Evolutionary conservation across 2,888 invertebrate genomes (phyloP), one percentile per base, ranked within the genome.

Genomic region (Conistra vaccinii): DNA sequence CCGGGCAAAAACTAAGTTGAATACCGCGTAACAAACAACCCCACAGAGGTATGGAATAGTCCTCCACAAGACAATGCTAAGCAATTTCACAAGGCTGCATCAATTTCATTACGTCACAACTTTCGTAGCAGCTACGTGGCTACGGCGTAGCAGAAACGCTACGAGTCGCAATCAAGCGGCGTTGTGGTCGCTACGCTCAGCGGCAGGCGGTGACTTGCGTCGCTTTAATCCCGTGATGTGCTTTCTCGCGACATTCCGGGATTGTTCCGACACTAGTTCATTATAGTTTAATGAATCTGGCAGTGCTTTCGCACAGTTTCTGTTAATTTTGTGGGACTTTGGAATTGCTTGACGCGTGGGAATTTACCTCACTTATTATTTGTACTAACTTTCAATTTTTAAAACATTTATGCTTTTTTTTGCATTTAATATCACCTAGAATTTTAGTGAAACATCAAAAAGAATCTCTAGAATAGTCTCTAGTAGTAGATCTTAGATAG

Each of bases 151-250:
- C 82, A 65, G 29, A 55, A 48, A 42, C 57, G 55, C 80, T 79
- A 73, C 80, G 80, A 80, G 55, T 86, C 53, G 60, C 84, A 86
- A 86, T 76, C 76, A 86, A 78, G 65, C 66, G 60, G 60, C 61
- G 76, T 77, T 87, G 88, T 76, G 85, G 88, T 87, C 70, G 63
- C 60, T 23, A 39, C 74, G 65, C 85, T 85, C 85, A 82, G 42
- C 66, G 69, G 45, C 83, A 76, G 68, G 58, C 86, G 65, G 79
- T 35, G 69, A 81, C 81, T 78, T 32, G 45, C 48, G 53, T 53
- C 35, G 70, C 73, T 72, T 62, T 60, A 68, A 57, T 71, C 68
- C 51, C 60, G 63, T 51, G 20, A 55, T 67, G 23, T 48, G 58
- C 51, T 45, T 32, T 60, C 35, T 29, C 63, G 57, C 32, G 58